Percentiles rank a stretch among this genome's conserved stretches.
These are phyloP conservation scores for Penaeus japonicus DNA, from an alignment of 1,140 invertebrate species.

Conservation along the genomic window DNA sequence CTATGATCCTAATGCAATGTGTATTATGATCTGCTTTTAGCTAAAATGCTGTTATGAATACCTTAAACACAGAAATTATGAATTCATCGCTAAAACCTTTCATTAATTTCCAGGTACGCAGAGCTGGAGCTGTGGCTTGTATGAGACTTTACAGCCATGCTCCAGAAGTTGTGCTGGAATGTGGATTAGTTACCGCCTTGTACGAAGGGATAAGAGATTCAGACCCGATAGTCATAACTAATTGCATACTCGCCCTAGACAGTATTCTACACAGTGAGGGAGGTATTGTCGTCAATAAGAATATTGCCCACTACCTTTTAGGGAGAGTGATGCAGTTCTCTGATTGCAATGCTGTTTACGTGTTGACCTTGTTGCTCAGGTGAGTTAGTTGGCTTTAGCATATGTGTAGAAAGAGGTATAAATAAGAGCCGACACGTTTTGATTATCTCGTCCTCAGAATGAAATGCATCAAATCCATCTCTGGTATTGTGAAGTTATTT, in stretches of 20 bases:
- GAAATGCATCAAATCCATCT: too few relatives aligned
- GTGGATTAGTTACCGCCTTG: constrained; percentile 23
- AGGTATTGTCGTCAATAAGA: constrained; percentile 40
- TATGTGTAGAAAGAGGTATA: too few relatives aligned
- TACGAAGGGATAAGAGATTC: constrained; percentile 42
- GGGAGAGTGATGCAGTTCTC: constrained; percentile 44
- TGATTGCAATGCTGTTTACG: constrained; percentile 40
- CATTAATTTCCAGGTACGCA: constrained; percentile 18
- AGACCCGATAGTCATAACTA: constrained; percentile 42
- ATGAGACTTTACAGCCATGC: constrained; percentile 12
- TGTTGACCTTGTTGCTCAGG: constrained; percentile 38
- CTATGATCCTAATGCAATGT: too few relatives aligned
- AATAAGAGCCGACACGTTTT: too few relatives aligned
- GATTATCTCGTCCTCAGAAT: too few relatives aligned
- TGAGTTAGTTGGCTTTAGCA: neutral
- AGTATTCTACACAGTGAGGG: constrained; percentile 29
- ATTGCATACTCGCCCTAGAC: constrained; percentile 31
- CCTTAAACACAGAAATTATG: neutral
- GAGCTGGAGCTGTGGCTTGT: constrained; percentile 36
- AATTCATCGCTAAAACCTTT: too few relatives aligned
- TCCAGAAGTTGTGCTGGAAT: neutral
- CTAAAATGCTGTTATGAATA: too few relatives aligned
- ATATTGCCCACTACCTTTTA: constrained; percentile 39
- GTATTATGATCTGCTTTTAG: too few relatives aligned
- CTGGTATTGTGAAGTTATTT: too few relatives aligned